phyloP scores from a whole-genome alignment of 2,888 invertebrate genomes.

The Netelia inedita region DNA sequence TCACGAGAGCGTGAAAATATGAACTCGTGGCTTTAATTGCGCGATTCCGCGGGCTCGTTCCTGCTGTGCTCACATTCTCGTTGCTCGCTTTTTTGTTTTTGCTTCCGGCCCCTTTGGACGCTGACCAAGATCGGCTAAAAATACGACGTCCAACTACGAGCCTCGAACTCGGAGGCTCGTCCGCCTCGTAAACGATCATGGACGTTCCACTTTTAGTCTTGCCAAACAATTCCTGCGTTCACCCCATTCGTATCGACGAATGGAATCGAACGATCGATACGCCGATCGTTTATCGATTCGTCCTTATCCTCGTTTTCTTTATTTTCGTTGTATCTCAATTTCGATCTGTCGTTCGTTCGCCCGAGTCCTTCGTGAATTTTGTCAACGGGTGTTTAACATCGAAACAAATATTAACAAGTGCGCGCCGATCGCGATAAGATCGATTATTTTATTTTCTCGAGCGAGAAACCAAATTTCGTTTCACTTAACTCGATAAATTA shows the following conservation, averaged over 20 bases:
- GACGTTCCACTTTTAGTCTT: background rate
- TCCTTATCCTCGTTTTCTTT: background rate
- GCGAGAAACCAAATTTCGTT: too few relatives aligned
- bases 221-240: constrained; percentile 1
- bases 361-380: too few relatives aligned
- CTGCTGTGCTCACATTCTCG: too few relatives aligned
- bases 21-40: background rate
- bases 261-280: background rate
- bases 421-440: too few relatives aligned
- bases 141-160: constrained; percentile 38
- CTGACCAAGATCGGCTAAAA: constrained; percentile 54
- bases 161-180: constrained; percentile 11
- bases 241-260: background rate
- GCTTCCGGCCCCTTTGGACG: constrained; percentile 42
- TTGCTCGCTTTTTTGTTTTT: background rate
- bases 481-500: too few relatives aligned
- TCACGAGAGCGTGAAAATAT: background rate
- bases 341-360: too few relatives aligned
- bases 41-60: background rate
- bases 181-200: background rate
- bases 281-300: background rate
- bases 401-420: too few relatives aligned
- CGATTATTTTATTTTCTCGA: too few relatives aligned
- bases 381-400: too few relatives aligned
- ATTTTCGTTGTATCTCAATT: background rate